Evolutionary conservation across 2,888 invertebrate species (phyloP).

Genomic region (Drosophila longiperda): DNA sequence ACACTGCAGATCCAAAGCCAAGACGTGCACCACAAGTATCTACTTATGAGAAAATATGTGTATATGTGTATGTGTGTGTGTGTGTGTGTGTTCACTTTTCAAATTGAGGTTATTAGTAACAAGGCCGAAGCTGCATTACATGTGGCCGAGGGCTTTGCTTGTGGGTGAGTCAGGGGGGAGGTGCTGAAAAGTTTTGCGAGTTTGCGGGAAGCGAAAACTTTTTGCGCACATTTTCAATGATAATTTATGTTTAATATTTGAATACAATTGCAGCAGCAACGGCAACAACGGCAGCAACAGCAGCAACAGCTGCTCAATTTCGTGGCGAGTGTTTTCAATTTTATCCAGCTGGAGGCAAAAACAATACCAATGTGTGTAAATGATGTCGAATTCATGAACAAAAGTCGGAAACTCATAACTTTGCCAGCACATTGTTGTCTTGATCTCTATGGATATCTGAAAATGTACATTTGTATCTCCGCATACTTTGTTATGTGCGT

Average conservation of each 20-base stretch:
- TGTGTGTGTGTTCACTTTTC: conserved; percentile 43
- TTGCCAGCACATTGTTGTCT: conserved; percentile 47
- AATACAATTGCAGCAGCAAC: conserved; percentile 67
- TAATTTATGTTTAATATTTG: conserved; percentile 78
- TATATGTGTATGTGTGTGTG: conserved; percentile 29
- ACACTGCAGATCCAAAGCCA: conserved; percentile 22
- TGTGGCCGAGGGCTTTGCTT: conserved; percentile 26
- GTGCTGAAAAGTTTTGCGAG: conserved; percentile 25
- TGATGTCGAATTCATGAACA: conserved; percentile 59
- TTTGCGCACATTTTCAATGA: conserved; percentile 69
- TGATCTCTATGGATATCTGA: conserved; percentile 11
- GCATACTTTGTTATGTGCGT: conserved; percentile 30
- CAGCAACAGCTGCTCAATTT: conserved; percentile 50
- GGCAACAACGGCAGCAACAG: conserved; percentile 5
- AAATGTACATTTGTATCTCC: conserved; percentile 8
- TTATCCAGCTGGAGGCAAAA: conserved; percentile 29
- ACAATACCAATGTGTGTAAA: conserved; percentile 64
- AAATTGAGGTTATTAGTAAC: conserved; percentile 81
- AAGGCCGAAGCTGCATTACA: conserved; percentile 68
- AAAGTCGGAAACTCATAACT: conserved; percentile 66
- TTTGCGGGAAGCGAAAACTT: conserved; percentile 66
- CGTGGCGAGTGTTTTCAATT: conserved; percentile 35
- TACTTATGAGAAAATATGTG: conserved; percentile 21
- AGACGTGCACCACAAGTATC: conserved; percentile 28
- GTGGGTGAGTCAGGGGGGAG: conserved; percentile 6